Conservation (phyloP, 2,888 invertebrate genomes). For the Xestia ashworthii region DNA sequence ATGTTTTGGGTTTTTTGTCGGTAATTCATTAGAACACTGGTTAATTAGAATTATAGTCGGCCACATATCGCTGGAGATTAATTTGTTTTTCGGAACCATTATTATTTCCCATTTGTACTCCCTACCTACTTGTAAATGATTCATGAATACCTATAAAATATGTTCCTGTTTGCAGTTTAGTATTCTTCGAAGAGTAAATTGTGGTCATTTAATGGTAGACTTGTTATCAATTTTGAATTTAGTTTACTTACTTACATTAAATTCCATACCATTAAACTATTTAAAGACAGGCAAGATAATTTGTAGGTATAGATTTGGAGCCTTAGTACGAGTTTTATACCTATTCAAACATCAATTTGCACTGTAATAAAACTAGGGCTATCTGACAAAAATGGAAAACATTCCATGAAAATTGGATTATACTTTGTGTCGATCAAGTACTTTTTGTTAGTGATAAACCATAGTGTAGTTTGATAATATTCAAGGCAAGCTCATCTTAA, state of each 20-base stretch:
- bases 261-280: too few species aligned
- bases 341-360: neutral
- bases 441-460: neutral
- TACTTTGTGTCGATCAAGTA: too few species aligned
- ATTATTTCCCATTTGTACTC: too few species aligned
- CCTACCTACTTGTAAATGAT: neutral
- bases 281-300: neutral
- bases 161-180: neutral
- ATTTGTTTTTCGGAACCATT: too few species aligned
- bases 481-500: constrained; percentile 2
- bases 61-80: too few species aligned
- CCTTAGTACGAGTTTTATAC: neutral
- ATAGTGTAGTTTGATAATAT: constrained; percentile 3
- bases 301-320: neutral
- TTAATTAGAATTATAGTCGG: too few species aligned
- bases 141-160: constrained; percentile 19
- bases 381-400: neutral
- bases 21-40: too few species aligned
- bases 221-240: neutral
- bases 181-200: neutral
- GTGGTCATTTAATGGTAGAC: neutral
- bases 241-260: neutral
- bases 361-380: neutral
- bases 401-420: neutral
- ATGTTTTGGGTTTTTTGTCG: too few species aligned